Conservation (phyloP, 2,888 invertebrate genomes). For the Andrena minutula region DNA sequence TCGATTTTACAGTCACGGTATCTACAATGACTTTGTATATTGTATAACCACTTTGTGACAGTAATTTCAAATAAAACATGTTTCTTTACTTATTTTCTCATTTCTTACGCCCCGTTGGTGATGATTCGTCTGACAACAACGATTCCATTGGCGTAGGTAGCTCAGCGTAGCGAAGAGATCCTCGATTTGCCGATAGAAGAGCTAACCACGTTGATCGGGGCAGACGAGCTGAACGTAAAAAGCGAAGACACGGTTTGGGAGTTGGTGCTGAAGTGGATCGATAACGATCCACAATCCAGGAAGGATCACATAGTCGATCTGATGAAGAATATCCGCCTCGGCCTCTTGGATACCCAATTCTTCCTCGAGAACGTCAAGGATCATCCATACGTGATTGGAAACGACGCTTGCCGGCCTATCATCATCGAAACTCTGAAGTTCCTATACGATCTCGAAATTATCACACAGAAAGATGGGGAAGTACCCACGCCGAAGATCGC, state of each 20-base stretch:
- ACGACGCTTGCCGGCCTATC: slow-evolving; percentile 94
- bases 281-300: slow-evolving; percentile 90
- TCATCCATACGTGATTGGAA: slow-evolving; percentile 93
- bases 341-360: slow-evolving; percentile 94
- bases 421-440: slow-evolving; percentile 96
- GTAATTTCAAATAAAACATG: not conserved
- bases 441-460: slow-evolving; percentile 96
- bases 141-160: slow-evolving; percentile 85
- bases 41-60: no score
- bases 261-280: slow-evolving; percentile 94
- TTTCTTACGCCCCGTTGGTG: no score
- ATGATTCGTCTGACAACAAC: not conserved
- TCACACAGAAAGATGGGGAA: slow-evolving; percentile 91
- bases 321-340: slow-evolving; percentile 92
- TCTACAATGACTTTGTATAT: no score
- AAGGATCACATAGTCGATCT: slow-evolving; percentile 91
- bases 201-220: slow-evolving; percentile 91
- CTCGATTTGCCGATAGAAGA: slow-evolving; percentile 90
- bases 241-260: slow-evolving; percentile 96
- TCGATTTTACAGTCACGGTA: no score
- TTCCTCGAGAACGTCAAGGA: slow-evolving; percentile 96
- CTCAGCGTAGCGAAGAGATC: slow-evolving; percentile 91
- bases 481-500: slow-evolving; percentile 95
- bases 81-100: not conserved
- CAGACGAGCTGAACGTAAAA: slow-evolving; percentile 94